Conservation (phyloP, 1,140 invertebrate species). For the Dufourea novaeangliae region DNA sequence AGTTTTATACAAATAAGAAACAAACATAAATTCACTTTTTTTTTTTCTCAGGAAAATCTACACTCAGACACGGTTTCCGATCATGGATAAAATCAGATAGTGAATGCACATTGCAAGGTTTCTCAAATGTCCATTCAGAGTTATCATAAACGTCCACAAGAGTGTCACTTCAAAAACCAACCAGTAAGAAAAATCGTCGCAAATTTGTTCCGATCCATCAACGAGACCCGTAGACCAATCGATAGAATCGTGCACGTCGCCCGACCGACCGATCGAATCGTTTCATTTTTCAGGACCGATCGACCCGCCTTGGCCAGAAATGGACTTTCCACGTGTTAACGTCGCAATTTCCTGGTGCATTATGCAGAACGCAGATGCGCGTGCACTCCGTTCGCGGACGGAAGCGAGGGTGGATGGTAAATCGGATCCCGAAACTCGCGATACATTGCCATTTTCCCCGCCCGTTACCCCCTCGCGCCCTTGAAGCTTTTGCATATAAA, state of each 20-base stretch:
- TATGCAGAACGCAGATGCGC: constrained; percentile 67
- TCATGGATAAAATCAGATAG: too few species aligned
- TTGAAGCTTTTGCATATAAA: constrained; percentile 70
- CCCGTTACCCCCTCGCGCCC: constrained; percentile 3
- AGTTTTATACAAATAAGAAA: too few species aligned
- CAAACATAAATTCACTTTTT: too few species aligned
- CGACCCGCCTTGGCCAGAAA: constrained; percentile 43
- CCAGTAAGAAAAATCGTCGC: too few species aligned
- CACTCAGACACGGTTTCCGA: too few species aligned
- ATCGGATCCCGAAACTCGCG: constrained; percentile 69
- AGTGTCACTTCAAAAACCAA: too few species aligned
- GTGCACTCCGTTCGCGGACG: constrained; percentile 59
- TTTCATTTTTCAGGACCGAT: neutral
- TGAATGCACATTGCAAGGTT: too few species aligned
- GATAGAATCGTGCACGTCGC: neutral
- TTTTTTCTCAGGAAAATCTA: too few species aligned
- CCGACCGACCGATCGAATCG: neutral
- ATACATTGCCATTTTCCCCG: constrained; percentile 61
- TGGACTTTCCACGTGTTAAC: constrained; percentile 70
- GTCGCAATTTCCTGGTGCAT: constrained; percentile 68
- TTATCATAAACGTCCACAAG: too few species aligned
- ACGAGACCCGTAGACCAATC: too few species aligned
- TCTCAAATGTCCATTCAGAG: too few species aligned
- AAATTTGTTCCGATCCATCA: too few species aligned
- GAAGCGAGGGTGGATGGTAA: constrained; percentile 73